A percentile compares a stretch with the other conserved stretches of the same genome.
phyloP scores from a whole-genome alignment of 1,140 invertebrate species.

The Leptinotarsa texana region DNA sequence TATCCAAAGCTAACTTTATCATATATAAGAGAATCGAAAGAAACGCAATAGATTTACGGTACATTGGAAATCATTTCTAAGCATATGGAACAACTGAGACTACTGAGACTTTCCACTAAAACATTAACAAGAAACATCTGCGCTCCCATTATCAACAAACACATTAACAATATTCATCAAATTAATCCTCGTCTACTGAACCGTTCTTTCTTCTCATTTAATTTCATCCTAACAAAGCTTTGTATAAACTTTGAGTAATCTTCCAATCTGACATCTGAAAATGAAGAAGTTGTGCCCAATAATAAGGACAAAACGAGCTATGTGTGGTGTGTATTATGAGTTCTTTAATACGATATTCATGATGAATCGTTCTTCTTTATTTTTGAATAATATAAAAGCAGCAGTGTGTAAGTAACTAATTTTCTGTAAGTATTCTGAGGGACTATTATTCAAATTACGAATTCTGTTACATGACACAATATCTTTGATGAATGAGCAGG shows the following conservation, averaged over 20 bases:
- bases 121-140: not conserved
- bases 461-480: not conserved
- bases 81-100: too few species aligned
- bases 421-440: not conserved
- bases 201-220: slow-evolving; percentile 1
- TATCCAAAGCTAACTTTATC: too few species aligned
- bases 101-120: too few species aligned
- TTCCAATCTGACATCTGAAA: not conserved
- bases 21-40: too few species aligned
- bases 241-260: not conserved
- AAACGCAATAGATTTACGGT: too few species aligned
- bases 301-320: not conserved
- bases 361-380: not conserved
- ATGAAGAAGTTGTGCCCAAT: not conserved
- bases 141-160: not conserved
- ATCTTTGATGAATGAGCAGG: not conserved
- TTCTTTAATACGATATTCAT: not conserved
- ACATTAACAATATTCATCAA: not conserved
- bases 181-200: not conserved
- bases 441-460: slow-evolving; percentile 4
- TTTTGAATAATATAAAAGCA: slow-evolving; percentile 4
- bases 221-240: not conserved
- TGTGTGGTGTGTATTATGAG: not conserved
- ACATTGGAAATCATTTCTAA: too few species aligned
- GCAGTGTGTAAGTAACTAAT: slow-evolving; percentile 1